Evolutionary conservation across 1,140 invertebrate species (phyloP), one percentile per base, ranked within the genome.

Genomic region (Kradibia gibbosae): DNA sequence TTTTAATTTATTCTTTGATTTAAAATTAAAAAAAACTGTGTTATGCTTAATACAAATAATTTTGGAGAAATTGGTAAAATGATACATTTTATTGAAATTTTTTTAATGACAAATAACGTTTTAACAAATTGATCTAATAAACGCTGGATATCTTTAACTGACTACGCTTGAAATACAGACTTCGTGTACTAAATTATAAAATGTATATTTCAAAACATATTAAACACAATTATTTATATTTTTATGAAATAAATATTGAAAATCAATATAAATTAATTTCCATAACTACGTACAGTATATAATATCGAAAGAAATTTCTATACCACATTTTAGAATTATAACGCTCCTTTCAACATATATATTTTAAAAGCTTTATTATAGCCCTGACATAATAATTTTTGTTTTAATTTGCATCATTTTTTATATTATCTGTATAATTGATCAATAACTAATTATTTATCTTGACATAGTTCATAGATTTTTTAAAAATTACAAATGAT

Each of bases 101-200:
- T 75, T 42, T 81, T 74, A 53, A 75, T 80, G 31, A 80, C 78
- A 80, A 79, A 72, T 36, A 50, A 80, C 10, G 1, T 65, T 75
- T 45, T 74, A 80, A 80, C 42, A 81, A 75, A 80, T 75, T 31
- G 67, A 53, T 55, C 15, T 17, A 42, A 53, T 62, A 75, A 81
- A n/a, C 60, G 34, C 34, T 75, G 28, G 48, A 65, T 72, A 48
- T 39, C 1, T 28, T 39, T 60, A 8, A n/a, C 36, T 57, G 55
- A 28, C 25, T 34, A 39, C 48, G 50, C 42, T n/a, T 28, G 55
- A 78, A 53, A 55, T 78, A 78, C 25, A 78, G 10, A 71, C 42
- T 42, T 48, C 39, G n/a, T 39, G n/a, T 3, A n/a, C 36, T n/a
- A 39, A 39, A n/a, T 39, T 4, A 39, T 67, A 39, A 67, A 67